Evolutionary conservation across 2,797 vertebrate genomes (phyloP), one percentile per base, ranked within the genome.

Genomic region (Anomalospiza imberbis): DNA sequence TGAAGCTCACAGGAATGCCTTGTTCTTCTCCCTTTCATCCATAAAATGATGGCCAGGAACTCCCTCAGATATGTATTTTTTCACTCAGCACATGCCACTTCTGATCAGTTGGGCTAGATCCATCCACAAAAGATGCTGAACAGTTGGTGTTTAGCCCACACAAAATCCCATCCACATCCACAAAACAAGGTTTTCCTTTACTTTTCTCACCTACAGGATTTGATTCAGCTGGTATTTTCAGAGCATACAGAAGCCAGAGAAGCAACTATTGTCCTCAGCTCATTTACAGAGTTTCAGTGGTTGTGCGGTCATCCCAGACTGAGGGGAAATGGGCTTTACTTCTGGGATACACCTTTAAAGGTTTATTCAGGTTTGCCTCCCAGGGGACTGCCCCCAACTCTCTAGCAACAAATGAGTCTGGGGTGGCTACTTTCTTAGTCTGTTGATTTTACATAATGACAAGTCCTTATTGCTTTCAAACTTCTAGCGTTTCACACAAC

Each of bases 61-160:
- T 94, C 93, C 84, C 67, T 90, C 60, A 44, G 60, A 90, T 51
- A 85, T 14, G 12, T 81, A 60, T 93, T 93, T 89, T 91, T 89
- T 93, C 47, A 47, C 89, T 90, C 38, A 76, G 53, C 55, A 50
- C 76, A 55, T 55, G 11, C 57, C 71, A 53, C 85, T 88, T 92
- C 62, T 74, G 61, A 83, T 75, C 47, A 81, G 32, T 65, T 82
- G 87, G 73, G 72, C 36, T 82, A 73, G n/a, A 94, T 95, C 80
- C 67, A 94, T 77, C 78, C 63, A 89, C 60, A 85, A 79, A 89
- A 94, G 62, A 85, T 54, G 38, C 73, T 44, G 54, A 93, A 93
- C 76, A 91, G 80, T 72, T 96, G 92, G 89, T 91, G 70, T 71
- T 94, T 84, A 94, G 58, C 91, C 80, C 71, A 72, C 91, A 74